Conservation (phyloP, 2,888 invertebrate species). For the Nipponacmea schrenckii region DNA sequence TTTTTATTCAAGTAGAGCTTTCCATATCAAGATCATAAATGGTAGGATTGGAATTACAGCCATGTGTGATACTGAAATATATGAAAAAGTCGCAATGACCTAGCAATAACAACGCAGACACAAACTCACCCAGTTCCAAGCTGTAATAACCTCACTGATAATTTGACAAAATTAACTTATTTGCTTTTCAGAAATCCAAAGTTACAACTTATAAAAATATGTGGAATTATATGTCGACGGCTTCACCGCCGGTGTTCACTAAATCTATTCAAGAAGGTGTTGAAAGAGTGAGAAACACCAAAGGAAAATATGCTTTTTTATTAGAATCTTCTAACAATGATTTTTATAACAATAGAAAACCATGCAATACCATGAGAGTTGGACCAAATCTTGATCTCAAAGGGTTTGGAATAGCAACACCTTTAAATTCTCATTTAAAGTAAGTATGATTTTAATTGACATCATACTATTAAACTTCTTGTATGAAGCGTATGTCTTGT, state of each 20-base stretch:
- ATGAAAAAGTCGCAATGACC: too few relatives aligned
- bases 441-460: slow-evolving; percentile 20
- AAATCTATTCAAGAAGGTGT: slow-evolving; percentile 85
- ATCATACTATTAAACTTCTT: not conserved
- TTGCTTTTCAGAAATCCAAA: slow-evolving; percentile 78
- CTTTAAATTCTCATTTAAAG: slow-evolving; percentile 71
- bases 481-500: not conserved
- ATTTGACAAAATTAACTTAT: too few relatives aligned
- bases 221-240: slow-evolving; percentile 92
- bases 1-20: too few relatives aligned
- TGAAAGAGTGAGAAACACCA: slow-evolving; percentile 78
- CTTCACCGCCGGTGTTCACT: slow-evolving; percentile 82
- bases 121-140: too few relatives aligned
- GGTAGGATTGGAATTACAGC: too few relatives aligned
- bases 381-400: slow-evolving; percentile 83
- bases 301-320: slow-evolving; percentile 71
- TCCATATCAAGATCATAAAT: too few relatives aligned
- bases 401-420: slow-evolving; percentile 94
- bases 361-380: slow-evolving; percentile 74
- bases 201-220: slow-evolving; percentile 88
- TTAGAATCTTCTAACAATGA: slow-evolving; percentile 75
- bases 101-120: too few relatives aligned
- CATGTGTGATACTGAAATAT: too few relatives aligned
- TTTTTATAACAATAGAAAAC: slow-evolving; percentile 86
- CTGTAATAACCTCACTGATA: too few relatives aligned